Base-by-base conservation (phyloP, 2,113 vertebrate species). In the Catharus minimus region DNA sequence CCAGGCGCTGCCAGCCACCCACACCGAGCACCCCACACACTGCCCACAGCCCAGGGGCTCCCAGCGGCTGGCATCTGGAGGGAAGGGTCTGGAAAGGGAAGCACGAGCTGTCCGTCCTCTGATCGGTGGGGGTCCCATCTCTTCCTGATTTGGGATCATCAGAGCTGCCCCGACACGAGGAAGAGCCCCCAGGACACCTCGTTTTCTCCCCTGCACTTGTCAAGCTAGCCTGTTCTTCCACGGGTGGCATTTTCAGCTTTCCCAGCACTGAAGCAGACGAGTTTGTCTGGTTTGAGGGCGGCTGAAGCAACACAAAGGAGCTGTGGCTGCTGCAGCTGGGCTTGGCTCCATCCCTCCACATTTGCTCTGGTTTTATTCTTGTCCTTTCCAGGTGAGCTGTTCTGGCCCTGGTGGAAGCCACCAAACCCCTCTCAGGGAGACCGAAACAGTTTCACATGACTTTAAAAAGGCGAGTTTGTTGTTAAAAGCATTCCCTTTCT, bases 11-110 rank as follows among this genome's bases (percentile, higher is more conserved):
- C 55, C 73, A 38, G 38, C 19, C 1, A 0, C 65, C 46, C 1
- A 2, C 68, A 19, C 19, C 0, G 0, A 11, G 1, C 19, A 6
- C 39, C n/a, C 75, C 13, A 0, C 18, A 27, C 36, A 0, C 2
- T 17, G 19, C 80, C 55, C 64, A 24, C 46, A 32, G 64, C 49
- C 64, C 47, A 0, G 53, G 10, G 53, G 13, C 0, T 24, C 49
- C 64, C 47, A 0, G 53, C 10, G 53, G 13, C 0, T 24, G n/a
- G 64, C 50, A 24, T 24, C 38, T 0, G 11, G 9, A 38, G 36
- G 46, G 36, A 46, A 43, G 27, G 47, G 44, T 4, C 16, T 49
- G 65, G 26, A 52, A 67, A 46, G 23, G 18, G 38, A 53, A 69
- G 8, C 39, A 9, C 52, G 14, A 56, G 10, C n/a, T 28, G 50